Percentiles rank a stretch among this genome's conserved stretches.
Evolutionary conservation across 2,888 invertebrate species (phyloP).

Genomic region (Ophioninae sp.): DNA sequence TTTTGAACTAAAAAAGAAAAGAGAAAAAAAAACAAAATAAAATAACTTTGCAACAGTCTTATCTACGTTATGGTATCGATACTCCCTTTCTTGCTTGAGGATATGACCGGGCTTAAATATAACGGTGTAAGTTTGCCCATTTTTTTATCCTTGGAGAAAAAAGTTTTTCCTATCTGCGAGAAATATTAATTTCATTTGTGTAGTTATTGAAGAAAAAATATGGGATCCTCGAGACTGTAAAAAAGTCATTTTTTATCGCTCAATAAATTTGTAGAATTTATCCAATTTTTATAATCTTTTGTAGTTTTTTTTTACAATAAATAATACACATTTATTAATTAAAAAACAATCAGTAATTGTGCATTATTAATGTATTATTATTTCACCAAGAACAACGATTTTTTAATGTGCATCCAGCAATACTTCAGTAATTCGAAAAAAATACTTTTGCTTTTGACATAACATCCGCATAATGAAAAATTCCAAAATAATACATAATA

Average conservation of each 20-base stretch:
- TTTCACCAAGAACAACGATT: neutral
- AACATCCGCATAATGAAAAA: too few species aligned
- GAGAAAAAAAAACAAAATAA: slow-evolving; percentile 7
- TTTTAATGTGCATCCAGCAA: too few species aligned
- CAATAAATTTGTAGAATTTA: too few species aligned
- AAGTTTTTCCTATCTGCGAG: slow-evolving; percentile 1
- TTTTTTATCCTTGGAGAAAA: slow-evolving; percentile 17
- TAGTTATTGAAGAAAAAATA: slow-evolving; percentile 2
- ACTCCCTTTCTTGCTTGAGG: slow-evolving; percentile 11
- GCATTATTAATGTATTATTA: neutral
- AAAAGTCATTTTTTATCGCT: neutral
- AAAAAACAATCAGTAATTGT: too few species aligned
- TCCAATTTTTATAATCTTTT: too few species aligned
- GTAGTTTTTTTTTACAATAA: too few species aligned
- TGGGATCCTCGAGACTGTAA: neutral
- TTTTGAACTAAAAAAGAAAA: slow-evolving; percentile 2
- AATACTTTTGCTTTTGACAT: too few species aligned
- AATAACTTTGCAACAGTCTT: slow-evolving; percentile 25
- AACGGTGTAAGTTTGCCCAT: slow-evolving; percentile 11
- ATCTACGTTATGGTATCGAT: slow-evolving; percentile 32
- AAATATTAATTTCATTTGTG: slow-evolving; percentile 3
- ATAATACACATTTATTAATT: too few species aligned
- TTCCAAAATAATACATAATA: too few species aligned
- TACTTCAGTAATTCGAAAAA: too few species aligned
- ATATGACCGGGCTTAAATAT: slow-evolving; percentile 19